Conservation (phyloP, 2,113 vertebrate species). For the Sphyrna mokarran region DNA sequence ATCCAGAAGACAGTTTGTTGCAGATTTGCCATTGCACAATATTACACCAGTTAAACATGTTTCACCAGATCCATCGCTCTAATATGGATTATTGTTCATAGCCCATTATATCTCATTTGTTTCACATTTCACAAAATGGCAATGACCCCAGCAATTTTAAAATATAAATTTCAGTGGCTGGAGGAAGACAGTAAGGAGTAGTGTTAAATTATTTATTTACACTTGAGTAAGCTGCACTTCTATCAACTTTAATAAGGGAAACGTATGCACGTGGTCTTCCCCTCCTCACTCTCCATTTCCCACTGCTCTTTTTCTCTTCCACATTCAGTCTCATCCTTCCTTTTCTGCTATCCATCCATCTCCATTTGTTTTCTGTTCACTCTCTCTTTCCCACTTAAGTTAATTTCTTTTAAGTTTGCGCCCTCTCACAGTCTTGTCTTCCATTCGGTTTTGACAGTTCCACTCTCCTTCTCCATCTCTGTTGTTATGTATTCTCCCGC, state of each 20-base stretch:
- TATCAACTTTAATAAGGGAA: not conserved
- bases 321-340: not conserved
- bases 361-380: not conserved
- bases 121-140: not conserved
- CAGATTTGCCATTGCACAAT: not conserved
- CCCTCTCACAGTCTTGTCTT: not conserved
- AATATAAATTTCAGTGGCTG: not conserved
- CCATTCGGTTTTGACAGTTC: not conserved
- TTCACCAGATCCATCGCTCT: not conserved
- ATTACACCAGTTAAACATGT: not conserved
- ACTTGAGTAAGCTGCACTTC: not conserved
- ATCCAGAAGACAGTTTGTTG: not conserved
- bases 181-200: not conserved
- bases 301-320: not conserved
- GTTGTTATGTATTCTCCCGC: not conserved
- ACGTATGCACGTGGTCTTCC: not conserved
- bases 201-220: not conserved
- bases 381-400: not conserved
- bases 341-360: not conserved
- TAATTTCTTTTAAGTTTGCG: not conserved
- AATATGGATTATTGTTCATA: too few relatives aligned
- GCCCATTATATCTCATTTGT: not conserved
- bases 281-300: not conserved
- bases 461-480: too few relatives aligned
- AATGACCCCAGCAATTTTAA: not conserved